Evolutionary conservation across 1,140 invertebrate genomes (phyloP).

Genomic region (Galleria mellonella): DNA sequence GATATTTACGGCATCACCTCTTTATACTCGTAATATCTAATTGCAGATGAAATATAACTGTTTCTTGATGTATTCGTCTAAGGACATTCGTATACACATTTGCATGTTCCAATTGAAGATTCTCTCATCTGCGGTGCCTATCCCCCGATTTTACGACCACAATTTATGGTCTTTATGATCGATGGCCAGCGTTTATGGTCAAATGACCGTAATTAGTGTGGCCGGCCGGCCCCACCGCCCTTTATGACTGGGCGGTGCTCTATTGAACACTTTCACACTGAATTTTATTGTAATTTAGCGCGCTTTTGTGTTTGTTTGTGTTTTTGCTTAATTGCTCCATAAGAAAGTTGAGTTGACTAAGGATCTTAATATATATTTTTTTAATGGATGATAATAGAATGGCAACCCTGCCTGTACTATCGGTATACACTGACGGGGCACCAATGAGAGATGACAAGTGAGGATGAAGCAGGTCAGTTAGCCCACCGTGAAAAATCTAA

Average conservation of each 20-base stretch:
- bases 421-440: too few relatives aligned
- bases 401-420: too few relatives aligned
- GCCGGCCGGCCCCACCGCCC: slow-evolving; percentile 22
- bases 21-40: too few relatives aligned
- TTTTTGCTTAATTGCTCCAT: slow-evolving; percentile 14
- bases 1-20: too few relatives aligned
- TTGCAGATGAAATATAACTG: too few relatives aligned
- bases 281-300: slow-evolving; percentile 10
- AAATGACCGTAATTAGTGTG: slow-evolving; percentile 59
- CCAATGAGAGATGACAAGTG: too few relatives aligned
- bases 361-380: too few relatives aligned
- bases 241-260: slow-evolving; percentile 45
- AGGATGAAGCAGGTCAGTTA: too few relatives aligned
- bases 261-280: slow-evolving; percentile 52
- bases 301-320: slow-evolving; percentile 4
- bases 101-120: not conserved
- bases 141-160: slow-evolving; percentile 5
- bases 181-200: slow-evolving; percentile 57
- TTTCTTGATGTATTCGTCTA: too few relatives aligned
- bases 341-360: slow-evolving; percentile 4
- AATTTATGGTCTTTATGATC: slow-evolving; percentile 61
- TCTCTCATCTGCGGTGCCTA: too few relatives aligned
- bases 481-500: too few relatives aligned
- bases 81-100: not conserved
- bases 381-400: too few relatives aligned